Base-by-base conservation (phyloP, 64 coral and sea anemone species). In the Platygyra sinensis region DNA sequence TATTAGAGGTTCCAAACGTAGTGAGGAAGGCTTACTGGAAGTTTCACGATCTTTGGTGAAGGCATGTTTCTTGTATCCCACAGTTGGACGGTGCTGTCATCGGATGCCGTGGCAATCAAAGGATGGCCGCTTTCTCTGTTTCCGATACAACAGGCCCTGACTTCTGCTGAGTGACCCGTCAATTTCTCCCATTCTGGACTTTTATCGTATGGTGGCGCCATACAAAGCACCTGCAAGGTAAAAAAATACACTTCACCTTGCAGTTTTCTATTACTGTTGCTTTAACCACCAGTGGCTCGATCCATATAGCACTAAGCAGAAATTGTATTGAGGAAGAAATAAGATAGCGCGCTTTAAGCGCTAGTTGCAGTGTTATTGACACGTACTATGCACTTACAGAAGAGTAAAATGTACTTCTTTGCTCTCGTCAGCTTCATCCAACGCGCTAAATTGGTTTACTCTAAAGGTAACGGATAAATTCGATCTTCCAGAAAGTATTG, bases 21-120 rank as follows among this genome's bases (percentile, higher is more conserved):
- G 10, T n/a, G 24, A 11, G 2, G 8, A 0, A 0, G 0, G 64
- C 80, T 83, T 30, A 83, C 80, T 30, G 80, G 80, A 8, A 65
- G 28, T 39, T 83, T 83, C 8, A 67, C 80, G 9, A 83, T 33
- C 65, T 65, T 83, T 6, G 29, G 80, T 39, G 80, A 83, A 38
- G 80, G 80, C 80, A 83, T 83, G 59, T 83, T 83, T 49, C 80
- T 83, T 14, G 80, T 83, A 83, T 83, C 80, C 80, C 80, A 83
- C 10, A 83, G 60, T 24, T 83, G 80, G 39, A 83, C 80, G 4
- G 80, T 67, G 80, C 60, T 42, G 80, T 83, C 80, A 83, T 65
- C 80, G 39, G 80, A 83, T 38, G 80, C 80, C 2, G 60, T 83
- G 30, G 80, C 80, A 67, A 83, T 83, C 60, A 83, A 83, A 8